Evolutionary conservation across 2,888 invertebrate genomes (phyloP), one percentile per base, ranked within the genome.

Genomic region (Cremastinae sp.): DNA sequence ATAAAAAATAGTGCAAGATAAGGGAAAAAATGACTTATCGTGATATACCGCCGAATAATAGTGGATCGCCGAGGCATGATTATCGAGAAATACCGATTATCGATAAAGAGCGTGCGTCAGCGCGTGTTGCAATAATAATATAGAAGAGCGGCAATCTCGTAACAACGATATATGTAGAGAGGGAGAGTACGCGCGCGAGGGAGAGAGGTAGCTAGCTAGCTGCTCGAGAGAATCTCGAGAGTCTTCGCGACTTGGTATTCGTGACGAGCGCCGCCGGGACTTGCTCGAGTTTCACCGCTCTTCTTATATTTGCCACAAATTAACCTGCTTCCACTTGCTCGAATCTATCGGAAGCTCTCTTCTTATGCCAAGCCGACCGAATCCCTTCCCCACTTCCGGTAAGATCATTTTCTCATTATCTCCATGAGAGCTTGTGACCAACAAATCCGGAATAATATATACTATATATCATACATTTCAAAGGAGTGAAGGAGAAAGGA

Each of bases 71-170:
- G 64, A 61, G 54, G 36, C 16, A n/a, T 36, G 62, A 51, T n/a
- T n/a, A n/a, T 58, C 54, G 64, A 45, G 38, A 36, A 49, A 54
- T 76, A 76, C 76, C 73, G 76, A 76, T 76, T 45, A 76, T 76
- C 76, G 76, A 76, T 76, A 76, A n/a, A 76, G 53, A 64, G 58
- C 58, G 68, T 43, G 18, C n/a, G 41, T 1, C 45, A 20, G 58
- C 66, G 64, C 62, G 53, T 61, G 43, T 64, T 59, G 45, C 41
- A 66, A 71, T 56, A 61, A 76, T 41, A 58, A 59, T 22, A 58
- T 22, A 51, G 22, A 49, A 53, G 47, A 70, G 49, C 56, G 68
- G 64, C 73, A 65, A 70, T 76, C 76, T 53, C 69, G 58, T 38
- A 58, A 69, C n/a, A n/a, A n/a, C n/a, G n/a, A n/a, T n/a, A n/a